These are phyloP conservation scores for Heteractis magnifica DNA, from an alignment of 92 coral and sea anemone genomes.

Conservation along the genomic window DNA sequence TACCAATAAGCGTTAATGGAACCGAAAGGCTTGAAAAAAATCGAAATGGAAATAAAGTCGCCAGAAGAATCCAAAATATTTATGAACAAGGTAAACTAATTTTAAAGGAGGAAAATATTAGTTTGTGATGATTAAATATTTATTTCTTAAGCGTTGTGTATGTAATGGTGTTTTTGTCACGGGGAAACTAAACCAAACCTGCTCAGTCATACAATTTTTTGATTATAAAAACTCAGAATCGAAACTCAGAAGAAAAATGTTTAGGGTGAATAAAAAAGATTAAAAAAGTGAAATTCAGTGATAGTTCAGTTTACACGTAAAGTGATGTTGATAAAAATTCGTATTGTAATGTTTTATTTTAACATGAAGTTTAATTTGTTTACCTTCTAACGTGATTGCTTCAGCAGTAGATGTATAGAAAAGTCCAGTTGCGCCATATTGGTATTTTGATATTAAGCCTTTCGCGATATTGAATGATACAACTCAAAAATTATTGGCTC, in stretches of 20 bases:
- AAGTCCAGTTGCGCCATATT: neutral
- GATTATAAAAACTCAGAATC: no score
- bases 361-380: neutral
- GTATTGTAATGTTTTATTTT: neutral
- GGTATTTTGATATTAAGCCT: neutral
- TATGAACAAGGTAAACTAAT: neutral
- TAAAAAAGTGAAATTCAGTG: neutral
- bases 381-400: neutral
- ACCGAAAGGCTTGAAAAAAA: neutral
- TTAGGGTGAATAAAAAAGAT: neutral
- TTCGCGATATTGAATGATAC: neutral
- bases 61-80: neutral
- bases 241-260: no score
- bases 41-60: neutral
- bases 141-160: neutral
- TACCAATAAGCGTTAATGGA: neutral
- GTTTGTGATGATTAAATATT: neutral
- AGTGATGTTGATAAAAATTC: no score
- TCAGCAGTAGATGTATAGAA: neutral
- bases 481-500: no score
- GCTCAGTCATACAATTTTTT: no score
- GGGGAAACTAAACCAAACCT: neutral
- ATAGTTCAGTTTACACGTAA: no score
- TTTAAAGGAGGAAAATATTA: neutral
- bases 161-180: neutral